Evolutionary conservation across 35 echinoderm and acorn worm species (phyloP).

Genomic region (Hemicentrotus pulcherrimus): DNA sequence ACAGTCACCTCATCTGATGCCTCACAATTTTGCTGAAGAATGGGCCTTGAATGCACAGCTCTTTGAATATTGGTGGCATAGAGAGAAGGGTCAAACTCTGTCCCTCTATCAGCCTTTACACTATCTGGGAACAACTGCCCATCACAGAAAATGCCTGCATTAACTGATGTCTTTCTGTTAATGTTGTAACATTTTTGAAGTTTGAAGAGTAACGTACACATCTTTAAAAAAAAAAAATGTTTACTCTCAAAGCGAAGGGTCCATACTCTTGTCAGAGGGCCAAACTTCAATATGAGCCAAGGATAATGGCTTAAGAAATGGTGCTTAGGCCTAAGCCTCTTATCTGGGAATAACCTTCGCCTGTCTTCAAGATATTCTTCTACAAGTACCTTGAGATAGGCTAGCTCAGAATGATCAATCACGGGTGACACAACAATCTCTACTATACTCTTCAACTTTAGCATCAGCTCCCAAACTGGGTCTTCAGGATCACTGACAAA

Average conservation of each 20-base stretch:
- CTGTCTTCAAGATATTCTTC: conserved; percentile 70
- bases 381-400: conserved; percentile 59
- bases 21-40: conserved; percentile 35
- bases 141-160: conserved; percentile 49
- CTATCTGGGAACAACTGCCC: conserved; percentile 58
- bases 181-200: conserved; percentile 43
- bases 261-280: conserved; percentile 67
- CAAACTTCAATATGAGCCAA: conserved; percentile 42
- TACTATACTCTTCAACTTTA: conserved; percentile 65
- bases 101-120: conserved; percentile 20
- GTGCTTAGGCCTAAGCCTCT: too few species aligned
- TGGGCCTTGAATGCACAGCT: not conserved
- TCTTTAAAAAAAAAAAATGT: conserved; percentile 61
- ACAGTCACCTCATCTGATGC: conserved; percentile 47
- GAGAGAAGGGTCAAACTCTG: conserved; percentile 49
- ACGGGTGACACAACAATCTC: conserved; percentile 56
- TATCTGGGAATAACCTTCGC: not conserved
- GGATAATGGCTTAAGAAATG: too few species aligned
- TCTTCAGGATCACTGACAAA: conserved; percentile 50
- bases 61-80: conserved; percentile 58
- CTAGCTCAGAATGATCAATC: conserved; percentile 49
- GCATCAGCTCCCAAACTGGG: conserved; percentile 58
- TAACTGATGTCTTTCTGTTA: conserved; percentile 65
- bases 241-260: conserved; percentile 68
- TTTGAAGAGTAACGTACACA: conserved; percentile 47